Conservation (phyloP, 2,113 vertebrate species). For the Thalassarche chlororhynchos region DNA sequence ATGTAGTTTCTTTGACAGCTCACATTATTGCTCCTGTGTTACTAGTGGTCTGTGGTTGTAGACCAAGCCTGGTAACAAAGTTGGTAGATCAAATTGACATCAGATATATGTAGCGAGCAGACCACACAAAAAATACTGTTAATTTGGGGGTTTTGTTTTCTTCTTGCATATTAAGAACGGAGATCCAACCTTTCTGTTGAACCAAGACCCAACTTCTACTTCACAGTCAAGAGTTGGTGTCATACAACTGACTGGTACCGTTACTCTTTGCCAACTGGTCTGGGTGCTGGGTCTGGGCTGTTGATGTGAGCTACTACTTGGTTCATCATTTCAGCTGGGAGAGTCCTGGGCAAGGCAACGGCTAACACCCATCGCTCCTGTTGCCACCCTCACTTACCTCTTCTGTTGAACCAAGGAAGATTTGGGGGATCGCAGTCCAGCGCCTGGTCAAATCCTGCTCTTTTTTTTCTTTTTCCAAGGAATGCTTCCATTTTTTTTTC, state of each 20-base stretch:
- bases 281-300: not conserved
- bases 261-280: not conserved
- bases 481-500: not conserved
- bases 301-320: not conserved
- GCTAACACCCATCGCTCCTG: not conserved
- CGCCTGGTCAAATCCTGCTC: not conserved
- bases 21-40: not conserved
- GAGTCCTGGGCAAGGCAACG: not conserved
- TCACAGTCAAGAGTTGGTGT: not conserved
- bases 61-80: not conserved
- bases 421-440: not conserved
- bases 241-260: not conserved
- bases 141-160: not conserved
- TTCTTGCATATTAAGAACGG: not conserved
- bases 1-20: not conserved
- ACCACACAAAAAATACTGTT: accelerated
- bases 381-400: not conserved
- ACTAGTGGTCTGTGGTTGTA: not conserved
- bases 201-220: not conserved
- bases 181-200: not conserved
- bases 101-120: accelerated
- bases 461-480: not conserved
- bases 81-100: not conserved
- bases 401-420: too few relatives aligned
- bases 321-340: not conserved